Base-by-base conservation (phyloP, 2,888 invertebrate species). In the Eristalis tenax region DNA sequence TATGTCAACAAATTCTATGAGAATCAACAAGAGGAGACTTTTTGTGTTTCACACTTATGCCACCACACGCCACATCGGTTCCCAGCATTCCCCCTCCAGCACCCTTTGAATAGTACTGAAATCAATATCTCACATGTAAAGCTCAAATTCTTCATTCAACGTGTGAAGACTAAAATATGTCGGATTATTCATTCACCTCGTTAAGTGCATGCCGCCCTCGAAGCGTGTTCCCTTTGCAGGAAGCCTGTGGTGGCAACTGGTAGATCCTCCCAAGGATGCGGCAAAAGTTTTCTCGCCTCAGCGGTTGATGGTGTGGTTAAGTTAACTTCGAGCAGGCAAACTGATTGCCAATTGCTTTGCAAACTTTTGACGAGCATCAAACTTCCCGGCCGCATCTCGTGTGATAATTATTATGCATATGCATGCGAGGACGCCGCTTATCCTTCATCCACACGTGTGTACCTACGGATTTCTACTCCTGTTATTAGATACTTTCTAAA, bases 301-400 rank as follows among this genome's bases (percentile, higher is more conserved):
- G 15, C 26, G 26, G 23, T 59, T 59, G 26, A 59, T 26, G 59
- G 59, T 59, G 59, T 59, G 59, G 59, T 26, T 59, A 59, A 26
- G 59, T 59, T 26, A 13, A 28, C 59, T 59, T 59, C 1, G 26
- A 59, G 59, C 59, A 23, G 59, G 59, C 59, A 59, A 59, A 59
- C 59, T 59, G 26, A 59, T 59, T 59, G 59, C 59, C 59, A 28
- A 59, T 59, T 59, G 59, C 59, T 59, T 23, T 23, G 23, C 59
- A 59, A 59, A 59, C 23, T 26, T 59, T 59, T 26, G 15, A 11
- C 23, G 13, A 59, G 26, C 59, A n/a, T 18, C 50, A 50, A 50
- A 50, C 50, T 50, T 50, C n/a, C 8, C 18, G 18, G 50, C 50
- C 50, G 50, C 50, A 50, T n/a, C 50, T 18, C 50, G 15, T 50